phyloP scores from a whole-genome alignment of 2,797 vertebrate species.

The Paramormyrops hopkinsi region DNA sequence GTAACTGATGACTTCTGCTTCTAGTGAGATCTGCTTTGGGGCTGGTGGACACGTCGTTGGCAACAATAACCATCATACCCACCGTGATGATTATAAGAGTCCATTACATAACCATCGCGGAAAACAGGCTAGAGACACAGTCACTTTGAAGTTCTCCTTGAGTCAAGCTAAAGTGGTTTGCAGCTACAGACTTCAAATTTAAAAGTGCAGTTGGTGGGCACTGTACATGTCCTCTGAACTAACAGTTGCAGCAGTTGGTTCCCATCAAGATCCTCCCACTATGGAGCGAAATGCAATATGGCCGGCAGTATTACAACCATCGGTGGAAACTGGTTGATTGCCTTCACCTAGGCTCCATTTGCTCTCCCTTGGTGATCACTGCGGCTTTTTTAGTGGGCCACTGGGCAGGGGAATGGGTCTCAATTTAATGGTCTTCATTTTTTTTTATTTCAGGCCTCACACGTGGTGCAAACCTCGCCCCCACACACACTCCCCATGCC shows the following conservation, averaged over 20 bases:
- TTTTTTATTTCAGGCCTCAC: conserved; percentile 31
- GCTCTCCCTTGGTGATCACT: not conserved
- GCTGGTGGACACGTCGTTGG: not conserved
- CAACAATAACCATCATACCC: not conserved
- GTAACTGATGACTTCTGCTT: not conserved
- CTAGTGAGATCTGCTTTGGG: not conserved
- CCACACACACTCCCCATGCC: conserved; percentile 40
- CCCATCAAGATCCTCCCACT: not conserved
- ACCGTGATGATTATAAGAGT: not conserved
- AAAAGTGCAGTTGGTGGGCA: not conserved
- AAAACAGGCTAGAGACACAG: not conserved
- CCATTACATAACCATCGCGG: not conserved
- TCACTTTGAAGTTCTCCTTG: not conserved
- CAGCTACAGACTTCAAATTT: not conserved
- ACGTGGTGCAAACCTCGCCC: conserved; percentile 34
- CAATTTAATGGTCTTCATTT: not conserved
- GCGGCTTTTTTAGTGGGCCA: not conserved
- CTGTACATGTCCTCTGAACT: not conserved
- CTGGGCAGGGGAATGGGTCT: not conserved
- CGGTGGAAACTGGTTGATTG: conserved; percentile 6
- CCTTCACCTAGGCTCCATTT: not conserved
- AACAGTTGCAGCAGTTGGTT: not conserved
- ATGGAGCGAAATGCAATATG: not conserved
- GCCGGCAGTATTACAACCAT: not conserved
- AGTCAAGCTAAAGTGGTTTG: not conserved